Conservation (phyloP, 2,113 vertebrate species). For the Pao palembangensis region DNA sequence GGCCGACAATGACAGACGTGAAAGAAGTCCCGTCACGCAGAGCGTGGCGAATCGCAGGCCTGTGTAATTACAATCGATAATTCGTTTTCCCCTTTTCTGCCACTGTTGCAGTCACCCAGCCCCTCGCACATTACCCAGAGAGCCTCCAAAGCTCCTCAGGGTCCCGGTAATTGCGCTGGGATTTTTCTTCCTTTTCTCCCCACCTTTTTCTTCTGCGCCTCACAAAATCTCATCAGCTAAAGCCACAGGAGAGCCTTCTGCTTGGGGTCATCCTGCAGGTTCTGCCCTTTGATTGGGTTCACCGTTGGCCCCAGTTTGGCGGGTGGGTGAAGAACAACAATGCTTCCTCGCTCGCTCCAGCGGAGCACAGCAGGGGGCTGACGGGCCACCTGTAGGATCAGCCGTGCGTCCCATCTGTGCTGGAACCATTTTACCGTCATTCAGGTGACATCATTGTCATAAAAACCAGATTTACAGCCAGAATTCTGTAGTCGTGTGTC, state of each 20-base stretch:
- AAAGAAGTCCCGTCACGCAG: slow-evolving; percentile 43
- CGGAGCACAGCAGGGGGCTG: too few relatives aligned
- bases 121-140: slow-evolving; percentile 35
- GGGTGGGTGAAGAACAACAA: slow-evolving; percentile 30
- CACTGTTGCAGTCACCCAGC: slow-evolving; percentile 69
- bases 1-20: slow-evolving; percentile 38
- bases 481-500: too few relatives aligned
- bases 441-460: too few relatives aligned
- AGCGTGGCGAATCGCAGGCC: slow-evolving; percentile 46
- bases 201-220: slow-evolving; percentile 24
- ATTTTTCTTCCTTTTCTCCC: slow-evolving; percentile 31
- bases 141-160: slow-evolving; percentile 62
- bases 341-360: slow-evolving; percentile 6
- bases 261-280: slow-evolving; percentile 50
- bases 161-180: slow-evolving; percentile 64
- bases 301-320: slow-evolving; percentile 36
- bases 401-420: too few relatives aligned
- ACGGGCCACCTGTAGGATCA: too few relatives aligned
- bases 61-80: slow-evolving; percentile 78
- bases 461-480: too few relatives aligned
- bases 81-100: slow-evolving; percentile 75
- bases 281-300: slow-evolving; percentile 34
- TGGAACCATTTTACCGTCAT: too few relatives aligned
- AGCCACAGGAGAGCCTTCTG: slow-evolving; percentile 53
- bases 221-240: slow-evolving; percentile 62